Evolutionary conservation across 2,113 vertebrate species (phyloP), one percentile per base, ranked within the genome.

Genomic region (Pterophyllum scalare): DNA sequence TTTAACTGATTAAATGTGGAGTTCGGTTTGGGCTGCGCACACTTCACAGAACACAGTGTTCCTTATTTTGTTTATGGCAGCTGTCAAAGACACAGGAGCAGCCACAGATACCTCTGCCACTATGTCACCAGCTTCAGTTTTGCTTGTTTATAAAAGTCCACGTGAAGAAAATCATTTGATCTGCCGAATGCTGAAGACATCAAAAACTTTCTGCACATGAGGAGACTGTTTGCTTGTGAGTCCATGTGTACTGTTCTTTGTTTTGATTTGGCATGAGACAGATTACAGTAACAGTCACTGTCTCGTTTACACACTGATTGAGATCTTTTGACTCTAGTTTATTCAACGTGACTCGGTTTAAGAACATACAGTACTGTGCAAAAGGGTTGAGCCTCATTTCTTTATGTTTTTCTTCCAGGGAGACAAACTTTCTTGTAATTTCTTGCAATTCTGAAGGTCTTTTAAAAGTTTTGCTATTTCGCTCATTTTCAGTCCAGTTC

Each of bases 21-120:
- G 54, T 75, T 80, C 77, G 33, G 24, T 75, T 64, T 40, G 6
- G 20, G 43, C 61, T 22, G 4, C 58, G 60, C 17, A 84, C 13
- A 14, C 40, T 33, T 46, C 49, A 79, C 77, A 72, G 38, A 59
- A 61, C 38, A 75, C 54, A 22, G 33, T 46, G 46, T 2, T 26
- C 77, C 64, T 76, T 12, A 19, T 49, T 87, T 91, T 84, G 65
- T 81, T 81, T 86, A 57, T 78, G 64, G 38, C 81, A 88, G 33
- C 78, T 88, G 85, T 79, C 60, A 76, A 74, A 82, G 59, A 54
- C 75, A 20, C 8, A 11, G 70, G 81, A 78, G 33, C 54, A 75
- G 83, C 9, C 75, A 70, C 83, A 24, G 33, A 65, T 54, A 17
- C 15, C 33, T 31, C 60, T 59, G n/a, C 19, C 57, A 24, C 43